Conservation (phyloP, 2,797 vertebrate species). For the Lophius americanus region DNA sequence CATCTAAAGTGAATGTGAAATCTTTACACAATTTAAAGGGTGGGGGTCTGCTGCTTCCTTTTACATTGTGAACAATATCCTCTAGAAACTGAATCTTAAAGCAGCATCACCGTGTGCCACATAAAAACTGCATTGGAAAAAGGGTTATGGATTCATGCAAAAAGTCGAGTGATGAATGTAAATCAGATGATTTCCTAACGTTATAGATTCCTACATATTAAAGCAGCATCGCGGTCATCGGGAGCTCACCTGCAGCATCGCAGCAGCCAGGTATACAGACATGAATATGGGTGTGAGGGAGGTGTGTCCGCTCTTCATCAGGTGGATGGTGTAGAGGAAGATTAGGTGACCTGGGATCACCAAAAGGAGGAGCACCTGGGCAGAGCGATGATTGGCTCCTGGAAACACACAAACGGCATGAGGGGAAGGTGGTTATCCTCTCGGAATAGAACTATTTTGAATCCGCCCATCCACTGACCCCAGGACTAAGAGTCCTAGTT, state of each 20-base stretch:
- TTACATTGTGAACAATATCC: not conserved
- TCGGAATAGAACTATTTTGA: no score
- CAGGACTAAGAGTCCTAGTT: conserved; percentile 4
- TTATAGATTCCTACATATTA: not conserved
- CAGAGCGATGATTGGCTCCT: conserved; percentile 95
- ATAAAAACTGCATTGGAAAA: not conserved
- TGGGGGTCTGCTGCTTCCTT: not conserved
- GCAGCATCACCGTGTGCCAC: not conserved
- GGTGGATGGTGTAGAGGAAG: conserved; percentile 94
- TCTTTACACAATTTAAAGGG: not conserved
- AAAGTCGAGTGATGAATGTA: not conserved
- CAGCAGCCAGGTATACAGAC: conserved; percentile 89
- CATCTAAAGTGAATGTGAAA: no score
- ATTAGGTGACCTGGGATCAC: conserved; percentile 93
- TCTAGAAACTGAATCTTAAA: not conserved
- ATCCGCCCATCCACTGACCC: not conserved
- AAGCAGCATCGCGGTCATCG: not conserved
- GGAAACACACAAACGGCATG: not conserved
- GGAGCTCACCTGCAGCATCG: conserved; percentile 91
- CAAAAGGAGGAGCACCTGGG: conserved; percentile 91
- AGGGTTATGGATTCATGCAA: not conserved
- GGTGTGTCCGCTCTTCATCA: conserved; percentile 97
- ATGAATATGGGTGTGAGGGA: conserved; percentile 92
- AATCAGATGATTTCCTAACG: not conserved
- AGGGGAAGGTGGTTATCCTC: not conserved